A percentile compares a stretch with the other conserved stretches of the same genome.
Conservation (phyloP, 2,797 vertebrate genomes). For the Pipistrellus kuhlii region DNA sequence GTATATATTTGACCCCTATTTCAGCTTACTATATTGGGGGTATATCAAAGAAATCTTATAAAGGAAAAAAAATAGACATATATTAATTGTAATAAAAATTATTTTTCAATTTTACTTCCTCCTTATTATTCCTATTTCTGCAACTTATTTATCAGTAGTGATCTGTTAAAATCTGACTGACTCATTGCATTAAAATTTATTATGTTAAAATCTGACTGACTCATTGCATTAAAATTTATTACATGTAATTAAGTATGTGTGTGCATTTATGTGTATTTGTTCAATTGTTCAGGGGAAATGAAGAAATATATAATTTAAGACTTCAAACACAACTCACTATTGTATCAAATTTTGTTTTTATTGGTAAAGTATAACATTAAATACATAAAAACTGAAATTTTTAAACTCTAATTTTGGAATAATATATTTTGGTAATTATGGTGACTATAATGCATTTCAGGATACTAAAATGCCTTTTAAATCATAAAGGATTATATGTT, state of each 20-base stretch:
- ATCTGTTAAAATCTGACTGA: not conserved
- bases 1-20: not conserved
- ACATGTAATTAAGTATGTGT: not conserved
- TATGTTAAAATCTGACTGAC: not conserved
- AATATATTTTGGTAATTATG: not conserved
- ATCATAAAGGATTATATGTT: not conserved
- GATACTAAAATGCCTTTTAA: not conserved
- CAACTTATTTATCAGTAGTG: not conserved
- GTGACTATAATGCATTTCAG: not conserved
- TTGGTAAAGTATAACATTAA: not conserved
- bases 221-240: constrained; percentile 16
- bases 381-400: not conserved
- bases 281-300: not conserved
- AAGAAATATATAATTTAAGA: constrained; percentile 30
- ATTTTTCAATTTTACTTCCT: not conserved
- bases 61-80: not conserved
- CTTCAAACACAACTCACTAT: not conserved
- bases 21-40: not conserved
- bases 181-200: constrained; percentile 19
- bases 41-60: not conserved
- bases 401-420: not conserved
- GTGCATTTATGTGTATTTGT: not conserved
- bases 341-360: constrained; percentile 18
- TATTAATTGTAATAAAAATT: constrained; percentile 12
- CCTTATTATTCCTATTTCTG: not conserved